A percentile compares a stretch with the other conserved stretches of the same genome.
These are phyloP conservation scores for Lasioglossum calceatum DNA, from an alignment of 2,888 invertebrate species.

Conservation along the genomic window DNA sequence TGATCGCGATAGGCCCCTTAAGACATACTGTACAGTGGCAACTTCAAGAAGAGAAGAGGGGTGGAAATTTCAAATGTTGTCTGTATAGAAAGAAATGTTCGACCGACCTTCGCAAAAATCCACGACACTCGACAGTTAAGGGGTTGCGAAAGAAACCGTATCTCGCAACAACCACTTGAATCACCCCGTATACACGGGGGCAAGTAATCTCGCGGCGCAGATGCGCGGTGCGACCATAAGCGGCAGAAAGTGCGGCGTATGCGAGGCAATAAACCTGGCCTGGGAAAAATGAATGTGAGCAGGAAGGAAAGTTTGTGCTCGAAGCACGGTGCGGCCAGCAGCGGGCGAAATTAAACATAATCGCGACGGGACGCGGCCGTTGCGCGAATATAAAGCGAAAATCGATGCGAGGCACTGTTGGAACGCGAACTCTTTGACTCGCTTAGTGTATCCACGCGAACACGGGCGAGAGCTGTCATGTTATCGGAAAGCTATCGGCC, in stretches of 20 bases:
- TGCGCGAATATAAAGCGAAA: slow-evolving; percentile 4
- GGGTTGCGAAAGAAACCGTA: background rate
- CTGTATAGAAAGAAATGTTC: too few relatives aligned
- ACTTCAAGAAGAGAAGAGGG: too few relatives aligned
- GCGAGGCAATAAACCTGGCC: background rate
- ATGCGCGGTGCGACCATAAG: background rate
- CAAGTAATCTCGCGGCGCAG: background rate
- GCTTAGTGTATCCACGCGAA: background rate
- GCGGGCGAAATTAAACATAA: slow-evolving; percentile 1
- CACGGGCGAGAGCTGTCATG: slow-evolving; percentile 12
- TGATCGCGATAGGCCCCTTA: too few relatives aligned
- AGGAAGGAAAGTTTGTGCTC: background rate
- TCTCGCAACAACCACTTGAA: background rate
- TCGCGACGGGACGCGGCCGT: background rate
- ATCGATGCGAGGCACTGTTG: slow-evolving; percentile 10
- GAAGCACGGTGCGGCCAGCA: background rate
- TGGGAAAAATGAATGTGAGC: background rate
- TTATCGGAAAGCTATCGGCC: slow-evolving; percentile 45
- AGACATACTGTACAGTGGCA: too few relatives aligned
- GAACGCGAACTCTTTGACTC: background rate
- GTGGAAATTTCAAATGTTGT: too few relatives aligned
- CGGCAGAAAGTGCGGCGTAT: background rate
- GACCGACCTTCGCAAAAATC: too few relatives aligned
- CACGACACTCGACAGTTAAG: too few relatives aligned
- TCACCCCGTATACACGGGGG: background rate